Evolutionary conservation across 2,888 invertebrate species (phyloP).

Genomic region (Hedychridium roseum): DNA sequence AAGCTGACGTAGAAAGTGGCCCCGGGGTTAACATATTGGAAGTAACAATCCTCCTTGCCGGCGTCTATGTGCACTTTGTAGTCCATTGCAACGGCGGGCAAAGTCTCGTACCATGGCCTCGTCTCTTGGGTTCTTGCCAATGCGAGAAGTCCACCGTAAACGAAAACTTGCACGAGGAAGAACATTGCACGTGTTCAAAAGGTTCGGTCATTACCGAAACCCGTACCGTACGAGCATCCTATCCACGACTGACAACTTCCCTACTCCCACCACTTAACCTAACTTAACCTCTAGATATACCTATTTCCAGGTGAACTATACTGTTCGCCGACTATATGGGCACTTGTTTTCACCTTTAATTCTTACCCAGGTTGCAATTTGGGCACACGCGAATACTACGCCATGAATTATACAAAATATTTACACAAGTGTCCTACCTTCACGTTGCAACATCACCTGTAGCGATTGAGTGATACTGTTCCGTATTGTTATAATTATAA

Average conservation of each 20-base stretch:
- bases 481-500: too few relatives aligned
- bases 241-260: neutral
- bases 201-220: slow-evolving; percentile 1
- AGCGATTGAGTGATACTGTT: too few relatives aligned
- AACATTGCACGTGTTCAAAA: slow-evolving; percentile 33
- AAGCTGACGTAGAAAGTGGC: slow-evolving; percentile 94
- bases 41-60: slow-evolving; percentile 95
- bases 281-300: neutral
- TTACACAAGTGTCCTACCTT: too few relatives aligned
- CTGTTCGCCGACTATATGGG: too few relatives aligned
- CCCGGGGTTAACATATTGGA: slow-evolving; percentile 90
- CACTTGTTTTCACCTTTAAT: too few relatives aligned
- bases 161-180: slow-evolving; percentile 31
- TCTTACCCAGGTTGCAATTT: too few relatives aligned
- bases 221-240: neutral
- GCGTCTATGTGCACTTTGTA: slow-evolving; percentile 95
- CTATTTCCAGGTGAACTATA: too few relatives aligned
- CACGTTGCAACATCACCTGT: too few relatives aligned
- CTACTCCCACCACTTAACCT: neutral
- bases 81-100: slow-evolving; percentile 94
- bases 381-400: too few relatives aligned
- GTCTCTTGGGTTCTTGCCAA: slow-evolving; percentile 61
- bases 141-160: slow-evolving; percentile 28
- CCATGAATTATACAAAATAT: too few relatives aligned
- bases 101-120: slow-evolving; percentile 83